Evolutionary conservation across 2,113 vertebrate species (phyloP), one percentile per base, ranked within the genome.

Genomic region (Embiotoca jacksoni): DNA sequence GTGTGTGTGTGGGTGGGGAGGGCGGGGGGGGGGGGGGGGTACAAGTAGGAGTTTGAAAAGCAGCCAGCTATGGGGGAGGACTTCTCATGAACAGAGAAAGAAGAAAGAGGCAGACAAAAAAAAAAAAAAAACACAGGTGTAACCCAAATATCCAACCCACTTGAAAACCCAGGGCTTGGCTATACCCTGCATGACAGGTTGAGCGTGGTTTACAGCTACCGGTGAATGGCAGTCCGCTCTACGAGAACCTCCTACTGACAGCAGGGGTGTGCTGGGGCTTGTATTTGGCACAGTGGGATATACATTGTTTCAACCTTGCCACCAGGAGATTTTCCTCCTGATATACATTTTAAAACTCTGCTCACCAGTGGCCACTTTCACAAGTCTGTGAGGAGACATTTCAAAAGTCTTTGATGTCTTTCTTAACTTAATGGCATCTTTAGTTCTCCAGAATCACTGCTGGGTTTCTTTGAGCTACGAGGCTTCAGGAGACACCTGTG

Each of bases 231-330:
- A 33, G 15, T 13, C 60, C 44, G 70, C 77, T 76, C 16, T 2
- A 37, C 41, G 1, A 46, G 50, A 65, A 76, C 72, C 64, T 66
- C 78, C 73, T 37, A 11, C 78, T 66, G 71, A 79, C 71, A 74
- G 75, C 72, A 80, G 84, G 87, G 75, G 44, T 66, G 67, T 90
- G 91, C 91, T 74, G 52, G 73, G 89, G 72, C 90, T 88, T 91
- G 91, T 68, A 71, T 78, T 11, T 30, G 72, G 30, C 78, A 71
- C 90, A 75, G 76, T 56, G 71, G 87, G 84, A 70, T 15, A 54
- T 8, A 65, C 49, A 33, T 64, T 71, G 80, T 89, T 75, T 41
- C 13, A 47, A 52, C 36, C 31, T 23, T 36, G 35, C 41, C 44
- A 67, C 62, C 36, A 35, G 52, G 47, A 74, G 52, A 50, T 60